Evolutionary conservation across 2,113 vertebrate species (phyloP), one percentile per base, ranked within the genome.

Genomic region (Panthera leo): DNA sequence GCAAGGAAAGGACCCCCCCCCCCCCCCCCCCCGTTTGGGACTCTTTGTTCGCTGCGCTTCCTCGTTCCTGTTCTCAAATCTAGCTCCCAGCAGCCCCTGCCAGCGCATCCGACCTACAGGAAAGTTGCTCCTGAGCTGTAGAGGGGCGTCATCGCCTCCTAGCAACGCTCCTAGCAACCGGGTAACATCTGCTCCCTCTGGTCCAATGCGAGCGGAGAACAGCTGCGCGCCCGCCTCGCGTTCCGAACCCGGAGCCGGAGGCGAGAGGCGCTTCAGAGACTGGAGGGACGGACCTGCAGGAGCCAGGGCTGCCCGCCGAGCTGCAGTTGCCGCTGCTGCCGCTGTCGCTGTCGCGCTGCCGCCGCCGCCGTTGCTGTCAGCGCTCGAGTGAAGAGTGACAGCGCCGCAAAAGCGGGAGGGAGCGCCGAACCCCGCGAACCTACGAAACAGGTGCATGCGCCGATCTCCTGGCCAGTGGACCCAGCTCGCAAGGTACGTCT

Each of bases 121-220:
- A 98, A 97, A 98, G 98, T 97, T 96, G 98, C 98, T 94, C 96
- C 85, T 2, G 97, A 98, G 98, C 98, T 93, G 98, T 95, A 94
- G 95, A 98, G 98, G 98, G 98, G 99, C 98, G 98, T 99, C 99
- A 99, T 98, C 63, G 98, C 97, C 97, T 98, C 99, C 98, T 98
- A 99, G 99, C 99, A 99, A 98, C 99, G 98, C 99, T 99, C 99
- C 99, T 99, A 99, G 99, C 99, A 99, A 99, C 99, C 98, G 98
- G 98, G 98, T 99, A 99, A 99, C 99, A 99, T 99, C 99, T 99
- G 99, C 99, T 99, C 99, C 98, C 97, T 83, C 98, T 97, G 99
- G 99, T 99, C 99, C 99, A 99, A 99, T 99, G 98, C 98, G 99
- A 96, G 98, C 95, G 65, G 97, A 98, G 98, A 95, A 96, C 98